A percentile compares a stretch with the other conserved stretches of the same genome.
These are phyloP conservation scores for Cyprinodon variegatus DNA, from an alignment of 2,113 vertebrate species.

Conservation along the genomic window DNA sequence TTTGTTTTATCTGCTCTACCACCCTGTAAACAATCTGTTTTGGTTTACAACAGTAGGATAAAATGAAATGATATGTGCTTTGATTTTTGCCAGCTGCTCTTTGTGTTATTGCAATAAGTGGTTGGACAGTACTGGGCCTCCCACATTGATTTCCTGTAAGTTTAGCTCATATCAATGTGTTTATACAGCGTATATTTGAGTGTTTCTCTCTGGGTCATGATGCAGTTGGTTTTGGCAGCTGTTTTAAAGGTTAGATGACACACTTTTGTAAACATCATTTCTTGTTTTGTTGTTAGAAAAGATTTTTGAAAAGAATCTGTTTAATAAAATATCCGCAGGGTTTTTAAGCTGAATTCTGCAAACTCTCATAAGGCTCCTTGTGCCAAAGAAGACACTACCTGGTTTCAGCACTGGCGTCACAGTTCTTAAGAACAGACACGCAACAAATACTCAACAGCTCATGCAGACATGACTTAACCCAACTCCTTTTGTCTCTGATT, in stretches of 20 bases:
- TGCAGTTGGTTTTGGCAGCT: slow-evolving; percentile 17
- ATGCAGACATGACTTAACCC: slow-evolving; percentile 15
- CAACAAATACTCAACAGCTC: slow-evolving; percentile 31
- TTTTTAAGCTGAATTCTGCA: neutral
- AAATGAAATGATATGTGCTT: slow-evolving; percentile 12
- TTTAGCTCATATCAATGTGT: slow-evolving; percentile 26
- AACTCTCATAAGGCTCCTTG: slow-evolving; percentile 2
- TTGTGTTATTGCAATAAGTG: neutral
- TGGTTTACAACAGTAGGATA: neutral
- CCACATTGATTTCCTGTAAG: slow-evolving; percentile 31
- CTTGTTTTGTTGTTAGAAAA: neutral
- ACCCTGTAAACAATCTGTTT: slow-evolving; percentile 29
- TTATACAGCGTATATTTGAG: neutral
- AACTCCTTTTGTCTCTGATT: slow-evolving; percentile 38
- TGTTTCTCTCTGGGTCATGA: slow-evolving; percentile 11
- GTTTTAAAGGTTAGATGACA: slow-evolving; percentile 12
- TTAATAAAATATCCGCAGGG: neutral
- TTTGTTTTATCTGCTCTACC: neutral
- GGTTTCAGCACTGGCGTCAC: slow-evolving; percentile 19
- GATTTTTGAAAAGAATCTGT: neutral
- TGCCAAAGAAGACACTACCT: neutral
- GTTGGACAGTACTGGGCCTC: slow-evolving; percentile 23
- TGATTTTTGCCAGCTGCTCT: neutral
- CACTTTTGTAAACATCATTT: neutral
- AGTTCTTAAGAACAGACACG: slow-evolving; percentile 15